These are phyloP conservation scores for Gallinago solitaria DNA, from an alignment of 2,797 vertebrate genomes.

Conservation along the genomic window DNA sequence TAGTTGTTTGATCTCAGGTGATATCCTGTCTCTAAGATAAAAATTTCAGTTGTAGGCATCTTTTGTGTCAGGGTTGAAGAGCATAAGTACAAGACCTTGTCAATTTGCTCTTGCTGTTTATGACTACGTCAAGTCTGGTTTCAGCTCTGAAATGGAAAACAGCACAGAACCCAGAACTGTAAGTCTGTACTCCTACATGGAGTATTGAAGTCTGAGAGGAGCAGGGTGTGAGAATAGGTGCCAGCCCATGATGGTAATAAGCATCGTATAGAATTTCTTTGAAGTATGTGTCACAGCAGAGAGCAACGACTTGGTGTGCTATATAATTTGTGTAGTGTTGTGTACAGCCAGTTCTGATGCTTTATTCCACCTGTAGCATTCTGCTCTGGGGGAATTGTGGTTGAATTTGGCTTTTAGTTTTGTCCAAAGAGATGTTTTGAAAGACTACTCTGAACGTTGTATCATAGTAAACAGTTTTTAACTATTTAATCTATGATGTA, in stretches of 20 bases:
- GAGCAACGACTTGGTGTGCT: background rate
- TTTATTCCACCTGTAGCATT: background rate
- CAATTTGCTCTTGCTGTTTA: background rate
- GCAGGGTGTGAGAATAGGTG: background rate
- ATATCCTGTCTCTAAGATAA: background rate
- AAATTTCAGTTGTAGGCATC: background rate
- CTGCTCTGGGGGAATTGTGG: background rate
- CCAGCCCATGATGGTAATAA: background rate
- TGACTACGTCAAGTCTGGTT: background rate
- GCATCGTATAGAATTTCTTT: background rate
- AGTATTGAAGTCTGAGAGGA: background rate
- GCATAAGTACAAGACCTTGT: background rate
- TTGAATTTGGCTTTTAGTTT: slow-evolving; percentile 47
- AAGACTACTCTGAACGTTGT: slow-evolving; percentile 44
- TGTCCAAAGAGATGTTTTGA: slow-evolving; percentile 49
- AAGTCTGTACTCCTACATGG: background rate
- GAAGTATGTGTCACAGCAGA: background rate
- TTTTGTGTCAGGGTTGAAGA: background rate
- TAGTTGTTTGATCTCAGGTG: background rate
- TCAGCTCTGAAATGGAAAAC: background rate
- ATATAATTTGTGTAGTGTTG: background rate
- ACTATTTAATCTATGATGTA: slow-evolving; percentile 55
- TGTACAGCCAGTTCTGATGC: background rate
- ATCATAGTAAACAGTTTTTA: slow-evolving; percentile 50
- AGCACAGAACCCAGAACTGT: background rate